Evolutionary conservation across 2,113 vertebrate genomes (phyloP).

Genomic region (Kryptolebias marmoratus): DNA sequence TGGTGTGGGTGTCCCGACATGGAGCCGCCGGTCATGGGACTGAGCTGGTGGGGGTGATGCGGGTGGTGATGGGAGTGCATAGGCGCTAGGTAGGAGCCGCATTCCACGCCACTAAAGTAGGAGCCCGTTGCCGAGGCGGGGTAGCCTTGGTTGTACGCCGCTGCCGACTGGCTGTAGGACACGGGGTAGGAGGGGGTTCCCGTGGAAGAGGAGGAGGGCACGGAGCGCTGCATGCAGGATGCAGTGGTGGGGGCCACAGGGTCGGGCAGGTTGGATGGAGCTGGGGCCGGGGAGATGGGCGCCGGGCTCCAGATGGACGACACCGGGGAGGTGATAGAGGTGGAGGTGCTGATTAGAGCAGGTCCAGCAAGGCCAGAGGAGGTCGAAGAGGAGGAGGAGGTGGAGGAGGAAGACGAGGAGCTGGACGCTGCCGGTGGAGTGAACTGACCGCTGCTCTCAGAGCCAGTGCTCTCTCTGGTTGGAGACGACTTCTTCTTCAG

Average conservation of each 20-base stretch:
- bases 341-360: conserved; percentile 74
- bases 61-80: conserved; percentile 93
- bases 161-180: conserved; percentile 89
- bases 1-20: conserved; percentile 89
- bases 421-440: conserved; percentile 88
- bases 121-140: conserved; percentile 83
- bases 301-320: conserved; percentile 97
- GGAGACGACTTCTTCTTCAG: conserved; percentile 94
- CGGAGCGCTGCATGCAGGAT: conserved; percentile 93
- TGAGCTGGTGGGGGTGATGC: conserved; percentile 93
- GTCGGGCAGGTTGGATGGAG: conserved; percentile 81
- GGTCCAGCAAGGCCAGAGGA: conserved; percentile 51
- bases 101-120: conserved; percentile 94
- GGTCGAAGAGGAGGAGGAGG: conserved; percentile 71
- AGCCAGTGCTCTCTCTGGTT: conserved; percentile 90
- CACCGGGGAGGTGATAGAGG: conserved; percentile 85
- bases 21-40: conserved; percentile 88
- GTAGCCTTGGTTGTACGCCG: conserved; percentile 91
- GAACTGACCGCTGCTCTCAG: conserved; percentile 95
- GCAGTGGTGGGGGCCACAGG: conserved; percentile 83
- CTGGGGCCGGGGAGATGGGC: conserved; percentile 89
- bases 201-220: conserved; percentile 47
- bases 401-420: conserved; percentile 82
- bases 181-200: conserved; percentile 86
- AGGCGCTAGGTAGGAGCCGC: conserved; percentile 91